Evolutionary conservation across 2,888 invertebrate species (phyloP).

Genomic region (Graphium colonna): DNA sequence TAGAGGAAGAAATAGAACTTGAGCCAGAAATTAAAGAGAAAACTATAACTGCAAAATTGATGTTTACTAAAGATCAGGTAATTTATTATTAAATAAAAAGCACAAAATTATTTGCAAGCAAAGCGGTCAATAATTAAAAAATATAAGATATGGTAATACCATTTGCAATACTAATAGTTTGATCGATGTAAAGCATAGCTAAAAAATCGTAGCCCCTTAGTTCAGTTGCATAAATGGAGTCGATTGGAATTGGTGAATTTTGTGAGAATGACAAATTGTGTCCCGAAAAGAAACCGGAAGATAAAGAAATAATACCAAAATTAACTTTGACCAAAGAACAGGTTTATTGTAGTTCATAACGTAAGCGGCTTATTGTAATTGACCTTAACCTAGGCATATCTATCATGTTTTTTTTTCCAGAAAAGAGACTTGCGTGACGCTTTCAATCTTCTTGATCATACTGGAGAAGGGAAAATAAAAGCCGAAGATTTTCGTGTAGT

Average conservation of each 20-base stretch:
- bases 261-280: constrained; percentile 36
- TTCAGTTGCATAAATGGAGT: constrained; percentile 26
- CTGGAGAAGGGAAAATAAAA: constrained; percentile 69
- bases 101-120: not conserved
- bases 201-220: constrained; percentile 27
- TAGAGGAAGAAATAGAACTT: constrained; percentile 32
- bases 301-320: constrained; percentile 45
- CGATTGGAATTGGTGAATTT: constrained; percentile 46
- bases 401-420: constrained; percentile 50
- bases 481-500: constrained; percentile 69
- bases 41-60: constrained; percentile 49
- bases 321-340: constrained; percentile 52
- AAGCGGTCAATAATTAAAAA: not conserved
- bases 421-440: constrained; percentile 62
- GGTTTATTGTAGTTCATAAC: constrained; percentile 33
- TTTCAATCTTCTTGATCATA: constrained; percentile 65
- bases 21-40: constrained; percentile 41
- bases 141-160: not conserved
- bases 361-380: too few relatives aligned
- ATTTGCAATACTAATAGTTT: constrained; percentile 3
- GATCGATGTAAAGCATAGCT: constrained; percentile 26
- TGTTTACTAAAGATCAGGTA: constrained; percentile 57
- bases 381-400: too few relatives aligned
- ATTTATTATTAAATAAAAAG: not conserved
- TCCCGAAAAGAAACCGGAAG: constrained; percentile 23